These are phyloP conservation scores for Cossypha dichroa DNA, from an alignment of 2,797 vertebrate genomes.

Conservation along the genomic window DNA sequence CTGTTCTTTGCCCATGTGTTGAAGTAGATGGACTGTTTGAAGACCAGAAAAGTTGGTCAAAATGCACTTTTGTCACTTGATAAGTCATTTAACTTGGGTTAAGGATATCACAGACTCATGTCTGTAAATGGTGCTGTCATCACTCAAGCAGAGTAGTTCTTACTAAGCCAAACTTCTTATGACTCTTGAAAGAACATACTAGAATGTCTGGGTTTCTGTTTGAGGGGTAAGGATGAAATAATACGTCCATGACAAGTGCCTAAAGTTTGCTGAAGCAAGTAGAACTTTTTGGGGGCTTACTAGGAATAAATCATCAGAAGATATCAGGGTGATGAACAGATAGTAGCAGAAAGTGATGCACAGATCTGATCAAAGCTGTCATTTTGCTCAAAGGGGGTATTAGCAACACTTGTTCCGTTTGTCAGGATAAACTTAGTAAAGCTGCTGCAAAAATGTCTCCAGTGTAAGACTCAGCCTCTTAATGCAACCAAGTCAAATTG, in stretches of 20 bases:
- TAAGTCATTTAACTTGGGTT: not conserved
- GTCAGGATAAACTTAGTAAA: not conserved
- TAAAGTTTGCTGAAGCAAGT: not conserved
- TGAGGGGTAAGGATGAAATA: not conserved
- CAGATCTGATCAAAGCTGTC: not conserved
- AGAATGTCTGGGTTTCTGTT: not conserved
- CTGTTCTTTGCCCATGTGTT: not conserved
- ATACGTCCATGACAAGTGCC: not conserved
- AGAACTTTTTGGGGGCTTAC: not conserved
- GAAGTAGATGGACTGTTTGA: not conserved
- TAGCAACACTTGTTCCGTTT: not conserved
- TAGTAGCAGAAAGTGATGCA: not conserved
- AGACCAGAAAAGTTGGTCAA: not conserved
- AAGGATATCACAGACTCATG: not conserved
- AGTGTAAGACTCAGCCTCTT: not conserved
- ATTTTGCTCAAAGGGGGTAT: not conserved
- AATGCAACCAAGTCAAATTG: not conserved
- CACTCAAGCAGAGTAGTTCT: not conserved
- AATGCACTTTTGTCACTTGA: not conserved
- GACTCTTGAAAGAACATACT: not conserved
- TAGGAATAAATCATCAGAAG: not conserved
- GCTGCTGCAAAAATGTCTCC: not conserved
- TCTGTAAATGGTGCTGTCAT: not conserved
- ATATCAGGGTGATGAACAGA: not conserved
- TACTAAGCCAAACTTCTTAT: not conserved